Base-by-base conservation (phyloP, 1,140 invertebrate genomes). In the Lepidurus packardi region DNA sequence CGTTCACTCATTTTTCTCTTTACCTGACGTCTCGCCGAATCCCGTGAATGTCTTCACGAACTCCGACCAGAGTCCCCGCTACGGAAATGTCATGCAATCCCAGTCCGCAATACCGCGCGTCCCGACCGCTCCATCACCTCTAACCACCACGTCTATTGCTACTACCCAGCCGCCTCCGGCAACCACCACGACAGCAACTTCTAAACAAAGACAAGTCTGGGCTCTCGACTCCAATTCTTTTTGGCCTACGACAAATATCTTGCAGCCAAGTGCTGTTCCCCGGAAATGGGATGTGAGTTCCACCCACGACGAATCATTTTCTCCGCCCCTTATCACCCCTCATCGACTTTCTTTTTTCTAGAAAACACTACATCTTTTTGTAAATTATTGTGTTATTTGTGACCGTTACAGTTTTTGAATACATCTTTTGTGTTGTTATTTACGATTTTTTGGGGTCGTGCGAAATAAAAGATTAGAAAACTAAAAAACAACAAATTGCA, bases 301-400 rank as follows among this genome's bases (percentile, higher is more conserved):
- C 53, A 21, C 53, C 53, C n/a, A 65, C 4, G 34, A 4, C 34
- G 53, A 65, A 13, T 21, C 53, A n/a, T 65, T 65, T 65, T 11
- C 53, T 65, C 13, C 53, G 1, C 53, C 7, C 9, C 53, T 16
- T 65, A 13, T 65, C 9, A 65, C 53, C 16, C 53, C 53, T 21
- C 53, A 21, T 21, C 53, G 53, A 21, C 53, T 65, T 65, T 65
- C 53, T n/a, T 65, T n/a, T 21, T 65, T 65, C 21, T 65, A 21
- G 21, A 65, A n/a, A 21, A 65, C 53, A 5, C 16, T 65, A 21
- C 34, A 34, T 34, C 34, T 34, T 21, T 65, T 65, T 65, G 6
- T 65, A 65, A 65, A 65, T 65, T 65, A 65, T 47, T 65, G 53
- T 65, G 21, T n/a, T 65, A 65, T 65, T 65, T 16, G 53, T 65